Percentiles rank a stretch among this genome's conserved stretches.
phyloP scores from a whole-genome alignment of 1,140 invertebrate genomes.

The Drosophila repleta region DNA sequence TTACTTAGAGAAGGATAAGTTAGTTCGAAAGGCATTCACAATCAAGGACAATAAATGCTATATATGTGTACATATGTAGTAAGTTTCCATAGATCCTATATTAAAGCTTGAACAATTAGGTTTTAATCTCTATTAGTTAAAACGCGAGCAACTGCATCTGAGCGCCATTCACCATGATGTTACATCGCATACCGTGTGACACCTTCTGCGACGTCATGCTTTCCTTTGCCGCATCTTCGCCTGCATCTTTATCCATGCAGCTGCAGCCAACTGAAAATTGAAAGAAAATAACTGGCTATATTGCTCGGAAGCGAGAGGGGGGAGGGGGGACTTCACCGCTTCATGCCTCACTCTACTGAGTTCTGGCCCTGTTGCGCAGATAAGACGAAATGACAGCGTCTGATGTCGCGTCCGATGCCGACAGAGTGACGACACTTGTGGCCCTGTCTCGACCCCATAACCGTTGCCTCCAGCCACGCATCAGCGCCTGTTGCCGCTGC shows the following conservation, averaged over 20 bases:
- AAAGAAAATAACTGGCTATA: conserved; percentile 75
- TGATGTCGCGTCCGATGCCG: conserved; percentile 36
- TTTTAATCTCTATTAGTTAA: neutral
- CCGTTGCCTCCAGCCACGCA: neutral
- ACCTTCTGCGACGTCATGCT: no score
- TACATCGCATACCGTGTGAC: no score
- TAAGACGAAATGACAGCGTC: conserved; percentile 68
- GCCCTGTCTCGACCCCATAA: conserved; percentile 8
- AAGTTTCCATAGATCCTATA: neutral
- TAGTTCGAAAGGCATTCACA: no score
- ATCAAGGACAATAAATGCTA: no score
- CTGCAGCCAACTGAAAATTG: conserved; percentile 52
- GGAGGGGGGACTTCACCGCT: neutral
- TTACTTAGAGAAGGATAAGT: no score
- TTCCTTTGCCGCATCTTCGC: neutral
- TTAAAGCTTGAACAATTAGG: neutral
- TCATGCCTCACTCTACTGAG: neutral
- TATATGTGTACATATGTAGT: neutral
- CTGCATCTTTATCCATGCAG: conserved; percentile 13
- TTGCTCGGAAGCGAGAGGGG: conserved; percentile 11
- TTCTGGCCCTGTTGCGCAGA: conserved; percentile 32
- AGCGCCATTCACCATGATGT: no score
- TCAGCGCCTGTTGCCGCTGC: conserved; percentile 62
- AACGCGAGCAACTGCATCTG: no score
- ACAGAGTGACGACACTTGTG: conserved; percentile 68